These are phyloP conservation scores for Agrilus mali DNA, from an alignment of 2,888 invertebrate species.

Conservation along the genomic window DNA sequence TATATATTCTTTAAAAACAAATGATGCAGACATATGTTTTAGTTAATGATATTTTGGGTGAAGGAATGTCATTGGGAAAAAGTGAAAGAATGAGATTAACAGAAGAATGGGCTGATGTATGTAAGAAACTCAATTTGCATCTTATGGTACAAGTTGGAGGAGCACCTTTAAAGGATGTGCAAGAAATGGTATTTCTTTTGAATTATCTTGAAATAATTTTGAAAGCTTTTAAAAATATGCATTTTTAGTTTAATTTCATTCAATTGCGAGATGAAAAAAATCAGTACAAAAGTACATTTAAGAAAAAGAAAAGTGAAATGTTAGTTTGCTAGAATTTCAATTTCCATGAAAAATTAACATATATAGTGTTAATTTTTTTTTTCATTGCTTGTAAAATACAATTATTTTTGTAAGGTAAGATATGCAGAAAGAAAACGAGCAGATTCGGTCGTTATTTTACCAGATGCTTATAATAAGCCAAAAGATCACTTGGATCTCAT, in stretches of 20 bases:
- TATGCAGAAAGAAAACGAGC: conserved; percentile 50
- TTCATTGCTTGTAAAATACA: not conserved
- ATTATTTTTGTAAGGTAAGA: conserved; percentile 37
- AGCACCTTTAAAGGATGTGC: conserved; percentile 21
- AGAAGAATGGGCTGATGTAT: conserved; percentile 19
- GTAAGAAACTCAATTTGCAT: conserved; percentile 17
- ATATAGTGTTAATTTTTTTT: no score
- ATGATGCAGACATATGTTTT: conserved; percentile 2
- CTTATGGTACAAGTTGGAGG: conserved; percentile 24
- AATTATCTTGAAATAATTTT: not conserved
- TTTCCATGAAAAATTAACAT: no score
- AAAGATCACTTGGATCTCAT: conserved; percentile 44
- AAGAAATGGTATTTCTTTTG: conserved; percentile 17
- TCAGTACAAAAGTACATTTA: no score
- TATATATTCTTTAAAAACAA: no score
- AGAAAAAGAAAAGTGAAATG: no score
- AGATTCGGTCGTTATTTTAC: conserved; percentile 53
- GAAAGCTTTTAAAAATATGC: not conserved
- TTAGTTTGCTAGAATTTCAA: no score
- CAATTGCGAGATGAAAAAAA: no score
- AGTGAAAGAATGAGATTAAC: conserved; percentile 18
- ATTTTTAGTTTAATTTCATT: not conserved
- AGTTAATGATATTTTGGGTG: conserved; percentile 22
- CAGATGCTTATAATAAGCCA: conserved; percentile 64
- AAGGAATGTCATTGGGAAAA: conserved; percentile 21